Percentiles rank a stretch among this genome's conserved stretches.
Evolutionary conservation across 2,888 invertebrate species (phyloP).

Genomic region (Polylopha cassiicola): DNA sequence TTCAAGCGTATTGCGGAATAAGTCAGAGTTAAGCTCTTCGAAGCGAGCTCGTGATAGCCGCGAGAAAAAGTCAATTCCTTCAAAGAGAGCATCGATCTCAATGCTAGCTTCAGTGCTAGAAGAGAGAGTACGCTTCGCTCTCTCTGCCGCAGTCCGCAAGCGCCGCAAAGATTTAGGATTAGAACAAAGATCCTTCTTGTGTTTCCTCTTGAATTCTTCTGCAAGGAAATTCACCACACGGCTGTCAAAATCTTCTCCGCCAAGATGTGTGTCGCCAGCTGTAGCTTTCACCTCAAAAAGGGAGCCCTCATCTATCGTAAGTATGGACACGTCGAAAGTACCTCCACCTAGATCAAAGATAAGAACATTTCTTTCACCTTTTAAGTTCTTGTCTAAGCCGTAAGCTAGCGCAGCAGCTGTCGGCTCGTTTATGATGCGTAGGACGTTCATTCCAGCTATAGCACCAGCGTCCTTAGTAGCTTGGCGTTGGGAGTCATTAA

Average conservation of each 20-base stretch:
- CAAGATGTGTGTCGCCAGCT: constrained; percentile 90
- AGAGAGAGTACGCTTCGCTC: constrained; percentile 85
- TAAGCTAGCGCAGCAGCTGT: constrained; percentile 86
- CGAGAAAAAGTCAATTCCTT: constrained; percentile 82
- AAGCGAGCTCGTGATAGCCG: constrained; percentile 84
- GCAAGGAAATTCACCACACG: constrained; percentile 80
- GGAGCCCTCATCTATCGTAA: constrained; percentile 87
- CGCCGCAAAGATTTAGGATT: constrained; percentile 82
- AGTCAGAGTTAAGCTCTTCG: constrained; percentile 84
- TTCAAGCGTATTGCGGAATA: constrained; percentile 83
- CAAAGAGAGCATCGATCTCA: constrained; percentile 85
- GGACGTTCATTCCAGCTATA: constrained; percentile 85
- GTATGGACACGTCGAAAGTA: constrained; percentile 89
- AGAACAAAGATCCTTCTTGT: constrained; percentile 80
- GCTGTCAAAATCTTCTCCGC: constrained; percentile 84
- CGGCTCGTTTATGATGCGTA: constrained; percentile 89
- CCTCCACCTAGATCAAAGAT: constrained; percentile 81
- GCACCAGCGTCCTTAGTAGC: constrained; percentile 89
- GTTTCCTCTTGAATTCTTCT: constrained; percentile 84
- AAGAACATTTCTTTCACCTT: constrained; percentile 78
- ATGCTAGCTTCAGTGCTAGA: constrained; percentile 85
- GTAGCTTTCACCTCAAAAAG: constrained; percentile 89
- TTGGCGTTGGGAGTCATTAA: constrained; percentile 84
- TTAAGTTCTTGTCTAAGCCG: constrained; percentile 81
- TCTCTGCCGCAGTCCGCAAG: constrained; percentile 84